Percentiles rank a stretch among this genome's conserved stretches.
Conservation (phyloP, 2,888 invertebrate species). For the Pelosia muscerda region DNA sequence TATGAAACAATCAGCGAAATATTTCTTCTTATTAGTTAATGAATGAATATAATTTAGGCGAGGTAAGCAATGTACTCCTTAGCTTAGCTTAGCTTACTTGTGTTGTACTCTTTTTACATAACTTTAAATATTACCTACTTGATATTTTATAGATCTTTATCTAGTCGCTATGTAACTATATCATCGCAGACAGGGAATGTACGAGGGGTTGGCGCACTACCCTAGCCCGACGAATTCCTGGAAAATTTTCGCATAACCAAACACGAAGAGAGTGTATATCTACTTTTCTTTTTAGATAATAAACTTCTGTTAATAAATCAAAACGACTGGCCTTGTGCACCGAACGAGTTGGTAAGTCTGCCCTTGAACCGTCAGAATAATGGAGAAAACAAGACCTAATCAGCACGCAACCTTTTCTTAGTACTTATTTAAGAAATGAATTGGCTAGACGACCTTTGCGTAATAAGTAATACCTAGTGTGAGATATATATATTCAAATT, state of each 20-base stretch:
- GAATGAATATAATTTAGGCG: too few species aligned
- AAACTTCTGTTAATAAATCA: slow-evolving; percentile 45
- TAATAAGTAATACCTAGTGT: slow-evolving; percentile 22
- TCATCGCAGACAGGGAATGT: slow-evolving; percentile 52
- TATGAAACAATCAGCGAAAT: too few species aligned
- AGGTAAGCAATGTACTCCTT: neutral
- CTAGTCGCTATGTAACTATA: slow-evolving; percentile 34
- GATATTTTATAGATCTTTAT: slow-evolving; percentile 7
- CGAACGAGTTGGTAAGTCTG: slow-evolving; percentile 39
- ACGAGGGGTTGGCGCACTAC: slow-evolving; percentile 54
- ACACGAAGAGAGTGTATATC: slow-evolving; percentile 42
- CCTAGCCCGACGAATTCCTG: slow-evolving; percentile 51
- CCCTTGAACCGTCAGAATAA: slow-evolving; percentile 47
- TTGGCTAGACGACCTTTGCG: slow-evolving; percentile 31
- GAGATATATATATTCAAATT: slow-evolving; percentile 31
- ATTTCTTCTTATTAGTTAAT: too few species aligned
- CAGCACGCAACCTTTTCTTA: slow-evolving; percentile 45
- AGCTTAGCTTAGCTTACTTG: neutral
- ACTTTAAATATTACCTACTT: too few species aligned
- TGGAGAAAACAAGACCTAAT: slow-evolving; percentile 43
- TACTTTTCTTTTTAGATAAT: slow-evolving; percentile 33
- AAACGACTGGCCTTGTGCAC: slow-evolving; percentile 41
- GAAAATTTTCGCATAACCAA: slow-evolving; percentile 53
- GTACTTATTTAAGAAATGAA: slow-evolving; percentile 29
- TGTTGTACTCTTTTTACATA: neutral